Conservation (phyloP, 2,113 vertebrate genomes). For the Epinephelus fuscoguttatus region DNA sequence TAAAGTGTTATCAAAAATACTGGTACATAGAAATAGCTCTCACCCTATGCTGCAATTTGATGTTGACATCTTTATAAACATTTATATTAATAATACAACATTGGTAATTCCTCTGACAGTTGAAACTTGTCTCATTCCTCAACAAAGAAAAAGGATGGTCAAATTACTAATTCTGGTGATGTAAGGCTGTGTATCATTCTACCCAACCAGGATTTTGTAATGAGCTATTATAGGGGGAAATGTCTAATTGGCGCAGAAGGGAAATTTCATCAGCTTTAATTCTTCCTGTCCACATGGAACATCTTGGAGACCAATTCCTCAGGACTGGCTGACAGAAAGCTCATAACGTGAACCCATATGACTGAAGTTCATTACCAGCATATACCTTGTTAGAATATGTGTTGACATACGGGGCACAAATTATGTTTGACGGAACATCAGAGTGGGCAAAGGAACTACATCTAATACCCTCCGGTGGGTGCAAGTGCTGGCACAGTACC, state of each 20-base stretch:
- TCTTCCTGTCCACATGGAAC: constrained; percentile 32
- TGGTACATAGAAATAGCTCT: no score
- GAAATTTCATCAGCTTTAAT: constrained; percentile 40
- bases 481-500: no score
- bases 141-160: neutral
- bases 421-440: neutral
- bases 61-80: no score
- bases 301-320: neutral
- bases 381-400: neutral
- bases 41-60: no score
- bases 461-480: neutral
- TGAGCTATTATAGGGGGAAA: neutral
- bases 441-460: neutral
- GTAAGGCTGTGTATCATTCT: neutral
- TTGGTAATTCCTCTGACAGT: no score
- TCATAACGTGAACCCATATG: neutral
- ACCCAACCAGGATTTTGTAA: constrained; percentile 16
- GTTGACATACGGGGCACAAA: neutral
- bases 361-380: neutral
- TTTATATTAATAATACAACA: no score
- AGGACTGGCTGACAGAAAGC: neutral
- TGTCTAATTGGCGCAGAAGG: neutral
- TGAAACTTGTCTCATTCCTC: no score
- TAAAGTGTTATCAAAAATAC: no score
- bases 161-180: neutral